A percentile compares a stretch with the other conserved stretches of the same genome.
Evolutionary conservation across 2,888 invertebrate species (phyloP).

Genomic region (Gymnocheta viridis): DNA sequence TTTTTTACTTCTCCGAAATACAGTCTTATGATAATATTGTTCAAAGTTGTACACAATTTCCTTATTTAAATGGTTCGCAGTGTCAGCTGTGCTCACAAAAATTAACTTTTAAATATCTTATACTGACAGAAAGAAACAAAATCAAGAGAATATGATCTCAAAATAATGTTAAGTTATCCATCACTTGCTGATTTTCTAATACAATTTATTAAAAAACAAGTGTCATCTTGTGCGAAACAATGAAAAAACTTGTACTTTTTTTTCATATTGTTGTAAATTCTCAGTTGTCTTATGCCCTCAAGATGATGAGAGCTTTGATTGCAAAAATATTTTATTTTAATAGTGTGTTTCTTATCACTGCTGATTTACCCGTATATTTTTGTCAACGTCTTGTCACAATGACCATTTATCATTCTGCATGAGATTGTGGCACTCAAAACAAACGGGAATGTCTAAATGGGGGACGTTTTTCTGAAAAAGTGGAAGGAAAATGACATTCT

Average conservation of each 20-base stretch:
- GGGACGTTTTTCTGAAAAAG: not conserved
- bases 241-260: not conserved
- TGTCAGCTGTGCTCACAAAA: not conserved
- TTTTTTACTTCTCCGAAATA: too few species aligned
- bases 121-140: not conserved
- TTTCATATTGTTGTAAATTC: not conserved
- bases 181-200: conserved; percentile 24
- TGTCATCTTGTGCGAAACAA: not conserved
- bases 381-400: conserved; percentile 34
- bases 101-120: not conserved
- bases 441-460: not conserved
- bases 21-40: too few species aligned
- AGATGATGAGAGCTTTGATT: conserved; percentile 21
- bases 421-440: not conserved
- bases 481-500: not conserved
- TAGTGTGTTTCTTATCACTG: conserved; percentile 28
- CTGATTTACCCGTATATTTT: conserved; percentile 20
- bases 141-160: conserved; percentile 8
- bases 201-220: not conserved
- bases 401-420: conserved; percentile 40
- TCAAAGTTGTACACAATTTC: not conserved
- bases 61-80: not conserved
- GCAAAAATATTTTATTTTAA: conserved; percentile 22
- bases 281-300: not conserved
- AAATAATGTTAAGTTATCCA: conserved; percentile 38